Evolutionary conservation across 2,797 vertebrate species (phyloP), one percentile per base, ranked within the genome.

Genomic region (Cossypha dichroa): DNA sequence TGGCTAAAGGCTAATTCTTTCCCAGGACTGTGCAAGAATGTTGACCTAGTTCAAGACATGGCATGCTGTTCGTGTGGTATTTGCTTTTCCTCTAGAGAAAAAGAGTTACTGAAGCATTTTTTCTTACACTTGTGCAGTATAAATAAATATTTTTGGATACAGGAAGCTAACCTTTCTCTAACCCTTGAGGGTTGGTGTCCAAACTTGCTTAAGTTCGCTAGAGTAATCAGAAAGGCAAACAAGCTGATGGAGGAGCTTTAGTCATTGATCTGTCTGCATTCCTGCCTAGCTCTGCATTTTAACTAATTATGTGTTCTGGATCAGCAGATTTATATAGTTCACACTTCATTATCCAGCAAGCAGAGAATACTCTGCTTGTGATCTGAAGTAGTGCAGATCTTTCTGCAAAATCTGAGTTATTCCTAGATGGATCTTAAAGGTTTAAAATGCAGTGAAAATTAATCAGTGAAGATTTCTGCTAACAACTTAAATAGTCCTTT

Each of bases 261-360:
- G 84, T 91, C 88, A 76, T 93, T 93, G 94, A 86, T 70, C 80
- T 82, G 17, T 89, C 89, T 89, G 19, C 81, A 46, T 90, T 97
- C 85, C 51, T 96, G 92, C 87, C 33, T 73, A 70, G 60, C 49
- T 79, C 74, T 85, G 89, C 83, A 51, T 94, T 96, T 79, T 80
- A 84, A 80, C 83, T 88, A 79, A 80, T 90, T 70, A 41, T 62
- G 31, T 93, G n/a, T 91, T 94, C 95, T 70, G 68, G 68, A 79
- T 94, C 91, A 88, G 80, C 63, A 92, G 69, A 90, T 95, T 93
- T 91, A 64, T 85, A 68, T 33, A 59, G 86, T 85, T 89, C 84
- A 78, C 87, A 85, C 93, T 90, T 96, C 92, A 93, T 96, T 94
- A 86, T 51, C 67, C 72, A 87, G 60, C 70, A 91, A 90, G 36